These are phyloP conservation scores for Glossophaga mutica DNA, from an alignment of 2,797 vertebrate genomes.

Conservation along the genomic window DNA sequence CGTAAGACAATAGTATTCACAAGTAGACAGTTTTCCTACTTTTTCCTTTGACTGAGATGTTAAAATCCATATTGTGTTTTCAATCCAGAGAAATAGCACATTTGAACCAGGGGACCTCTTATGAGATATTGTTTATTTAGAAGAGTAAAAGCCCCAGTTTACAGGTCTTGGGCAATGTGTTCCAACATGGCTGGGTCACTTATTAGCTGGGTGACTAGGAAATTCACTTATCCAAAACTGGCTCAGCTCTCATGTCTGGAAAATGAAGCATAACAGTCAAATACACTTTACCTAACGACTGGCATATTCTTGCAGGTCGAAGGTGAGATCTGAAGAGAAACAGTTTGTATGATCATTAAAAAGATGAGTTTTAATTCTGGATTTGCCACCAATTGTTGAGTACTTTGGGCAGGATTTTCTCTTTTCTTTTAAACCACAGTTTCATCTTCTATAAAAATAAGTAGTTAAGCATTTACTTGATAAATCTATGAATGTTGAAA, in stretches of 20 bases:
- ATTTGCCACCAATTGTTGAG: neutral
- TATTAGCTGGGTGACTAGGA: neutral
- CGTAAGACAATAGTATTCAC: constrained; percentile 55
- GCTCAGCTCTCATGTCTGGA: neutral
- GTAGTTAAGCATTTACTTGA: neutral
- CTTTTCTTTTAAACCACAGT: neutral
- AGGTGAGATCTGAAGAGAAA: neutral
- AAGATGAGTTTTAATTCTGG: neutral
- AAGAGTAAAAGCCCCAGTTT: neutral
- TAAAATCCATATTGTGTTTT: constrained; percentile 24
- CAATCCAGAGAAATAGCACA: neutral
- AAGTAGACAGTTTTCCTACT: constrained; percentile 41
- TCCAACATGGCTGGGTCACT: neutral
- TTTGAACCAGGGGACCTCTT: neutral
- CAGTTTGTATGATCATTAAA: neutral
- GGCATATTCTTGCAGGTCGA: neutral
- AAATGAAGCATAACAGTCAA: neutral
- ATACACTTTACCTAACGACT: neutral
- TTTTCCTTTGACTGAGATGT: constrained; percentile 35
- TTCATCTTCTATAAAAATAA: neutral
- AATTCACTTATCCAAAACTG: neutral
- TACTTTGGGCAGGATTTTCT: neutral
- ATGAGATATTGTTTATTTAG: neutral
- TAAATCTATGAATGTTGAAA: neutral
- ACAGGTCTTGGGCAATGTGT: neutral